A percentile compares a stretch with the other conserved stretches of the same genome.
phyloP scores from a whole-genome alignment of 2,113 vertebrate genomes.

The Emydura subglobosa region DNA sequence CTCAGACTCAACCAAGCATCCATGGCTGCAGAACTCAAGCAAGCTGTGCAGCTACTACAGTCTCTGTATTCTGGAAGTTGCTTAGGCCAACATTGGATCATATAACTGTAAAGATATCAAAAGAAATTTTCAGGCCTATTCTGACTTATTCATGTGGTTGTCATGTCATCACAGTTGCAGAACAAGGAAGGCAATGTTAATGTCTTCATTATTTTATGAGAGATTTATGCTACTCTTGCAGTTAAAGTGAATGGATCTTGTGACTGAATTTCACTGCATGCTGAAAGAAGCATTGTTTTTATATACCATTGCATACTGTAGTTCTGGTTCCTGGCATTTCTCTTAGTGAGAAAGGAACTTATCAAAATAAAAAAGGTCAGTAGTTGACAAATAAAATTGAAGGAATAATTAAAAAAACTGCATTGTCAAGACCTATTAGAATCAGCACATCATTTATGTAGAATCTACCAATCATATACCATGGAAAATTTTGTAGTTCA shows the following conservation, averaged over 20 bases:
- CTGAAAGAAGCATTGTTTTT: neutral
- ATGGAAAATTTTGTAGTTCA: neutral
- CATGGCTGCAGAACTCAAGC: neutral
- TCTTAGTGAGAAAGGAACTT: neutral
- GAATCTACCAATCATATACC: neutral
- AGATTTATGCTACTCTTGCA: neutral
- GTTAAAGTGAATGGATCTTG: neutral
- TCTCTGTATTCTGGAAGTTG: neutral
- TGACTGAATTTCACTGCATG: neutral
- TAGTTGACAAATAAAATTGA: neutral
- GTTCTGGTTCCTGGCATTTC: neutral
- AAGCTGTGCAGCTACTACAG: neutral
- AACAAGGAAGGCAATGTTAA: neutral
- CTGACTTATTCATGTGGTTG: neutral
- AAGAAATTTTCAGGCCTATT: conserved; percentile 1
- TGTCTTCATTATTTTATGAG: neutral
- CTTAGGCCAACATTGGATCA: neutral
- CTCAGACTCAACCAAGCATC: neutral
- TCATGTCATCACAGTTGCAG: neutral
- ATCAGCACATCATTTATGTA: neutral
- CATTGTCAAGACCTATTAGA: neutral
- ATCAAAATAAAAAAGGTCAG: neutral
- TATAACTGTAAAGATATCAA: neutral
- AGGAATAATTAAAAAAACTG: neutral
- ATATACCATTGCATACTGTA: neutral